Evolutionary conservation across 2,797 vertebrate species (phyloP).

Genomic region (Sebastes goodei): DNA sequence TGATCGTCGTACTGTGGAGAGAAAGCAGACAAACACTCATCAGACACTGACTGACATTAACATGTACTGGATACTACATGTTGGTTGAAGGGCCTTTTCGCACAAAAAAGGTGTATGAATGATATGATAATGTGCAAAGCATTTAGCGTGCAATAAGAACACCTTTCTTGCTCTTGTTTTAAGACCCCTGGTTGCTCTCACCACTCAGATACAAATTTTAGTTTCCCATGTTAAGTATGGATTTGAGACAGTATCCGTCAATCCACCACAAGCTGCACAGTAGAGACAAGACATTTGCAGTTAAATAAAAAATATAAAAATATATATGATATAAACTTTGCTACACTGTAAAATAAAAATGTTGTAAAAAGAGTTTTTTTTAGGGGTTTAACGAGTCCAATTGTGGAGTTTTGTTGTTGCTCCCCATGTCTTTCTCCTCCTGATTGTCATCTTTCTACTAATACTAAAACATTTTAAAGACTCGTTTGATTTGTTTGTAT

Average conservation of each 20-base stretch:
- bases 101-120: too few relatives aligned
- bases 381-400: not conserved
- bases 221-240: not conserved
- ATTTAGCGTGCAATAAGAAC: too few relatives aligned
- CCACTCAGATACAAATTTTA: not conserved
- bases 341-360: not conserved
- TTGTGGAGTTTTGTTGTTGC: not conserved
- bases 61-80: not conserved
- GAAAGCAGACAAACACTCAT: constrained; percentile 35
- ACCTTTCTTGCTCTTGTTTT: not conserved
- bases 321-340: not conserved
- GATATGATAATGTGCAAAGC: too few relatives aligned
- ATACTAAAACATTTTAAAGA: not conserved
- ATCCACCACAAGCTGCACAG: not conserved
- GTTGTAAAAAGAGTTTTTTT: not conserved
- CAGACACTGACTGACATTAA: not conserved
- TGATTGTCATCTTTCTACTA: not conserved
- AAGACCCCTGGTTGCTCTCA: not conserved
- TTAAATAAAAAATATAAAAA: not conserved
- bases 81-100: not conserved
- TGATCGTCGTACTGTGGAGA: constrained; percentile 76
- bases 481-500: not conserved
- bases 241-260: not conserved
- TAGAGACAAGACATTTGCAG: not conserved
- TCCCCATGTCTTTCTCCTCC: not conserved